A percentile compares a stretch with the other conserved stretches of the same genome.
Evolutionary conservation across 2,888 invertebrate genomes (phyloP).

Genomic region (Drosophila prolongata): DNA sequence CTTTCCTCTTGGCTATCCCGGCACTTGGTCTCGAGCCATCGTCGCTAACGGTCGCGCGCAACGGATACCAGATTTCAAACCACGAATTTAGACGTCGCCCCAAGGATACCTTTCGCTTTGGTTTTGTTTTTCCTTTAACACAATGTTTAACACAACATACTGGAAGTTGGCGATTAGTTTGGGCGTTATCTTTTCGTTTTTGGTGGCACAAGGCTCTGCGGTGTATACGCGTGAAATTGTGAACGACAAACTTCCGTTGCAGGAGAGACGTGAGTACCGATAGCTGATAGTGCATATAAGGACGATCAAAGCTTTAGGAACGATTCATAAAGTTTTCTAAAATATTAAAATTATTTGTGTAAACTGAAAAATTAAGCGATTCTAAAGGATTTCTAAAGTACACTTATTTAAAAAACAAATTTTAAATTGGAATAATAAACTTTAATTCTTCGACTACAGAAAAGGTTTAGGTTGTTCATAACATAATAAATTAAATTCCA

Average conservation of each 20-base stretch:
- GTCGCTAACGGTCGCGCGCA: constrained; percentile 57
- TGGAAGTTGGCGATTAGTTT: constrained; percentile 51
- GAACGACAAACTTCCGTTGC: constrained; percentile 84
- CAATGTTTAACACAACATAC: constrained; percentile 44
- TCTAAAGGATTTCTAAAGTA: no score
- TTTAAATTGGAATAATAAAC: no score
- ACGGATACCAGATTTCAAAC: constrained; percentile 30
- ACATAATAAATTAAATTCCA: no score
- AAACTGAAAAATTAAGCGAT: no score
- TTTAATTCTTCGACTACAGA: no score
- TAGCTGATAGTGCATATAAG: background rate
- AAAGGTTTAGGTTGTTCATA: no score
- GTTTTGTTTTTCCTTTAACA: constrained; percentile 31
- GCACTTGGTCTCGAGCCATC: constrained; percentile 63
- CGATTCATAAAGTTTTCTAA: no score
- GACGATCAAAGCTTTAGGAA: no score
- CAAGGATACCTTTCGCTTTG: constrained; percentile 33
- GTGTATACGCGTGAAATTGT: constrained; percentile 81
- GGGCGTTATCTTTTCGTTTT: constrained; percentile 31
- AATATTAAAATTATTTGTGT: no score
- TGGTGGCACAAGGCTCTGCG: constrained; percentile 35
- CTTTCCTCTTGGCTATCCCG: constrained; percentile 45
- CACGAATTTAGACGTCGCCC: constrained; percentile 2
- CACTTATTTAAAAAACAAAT: no score
- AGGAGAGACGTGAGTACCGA: constrained; percentile 84